Base-by-base conservation (phyloP, 2,797 vertebrate species). In the Clarias laeviceps region DNA sequence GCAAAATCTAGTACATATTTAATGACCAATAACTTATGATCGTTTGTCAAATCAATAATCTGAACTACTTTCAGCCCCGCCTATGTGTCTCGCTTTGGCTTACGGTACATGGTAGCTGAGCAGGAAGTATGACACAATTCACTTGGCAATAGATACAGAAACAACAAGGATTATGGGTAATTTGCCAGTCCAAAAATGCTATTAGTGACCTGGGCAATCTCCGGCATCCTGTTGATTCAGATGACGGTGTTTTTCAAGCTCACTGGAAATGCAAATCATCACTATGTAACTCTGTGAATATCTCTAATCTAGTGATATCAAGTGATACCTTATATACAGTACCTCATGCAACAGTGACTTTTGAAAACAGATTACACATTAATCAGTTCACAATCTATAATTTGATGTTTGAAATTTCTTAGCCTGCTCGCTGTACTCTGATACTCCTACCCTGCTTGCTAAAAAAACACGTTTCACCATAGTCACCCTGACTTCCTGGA, bases 81-180 rank as follows among this genome's bases (percentile, higher is more conserved):
- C 73, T 5, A 24, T 20, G 34, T 14, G 20, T 57, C 17, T 22
- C 4, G 22, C 54, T 20, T 59, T 59, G 56, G 56, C 29, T 34
- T 77, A 56, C 34, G 4, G 34, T 37, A 37, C 74, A 34, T 34
- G 27, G 56, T 27, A 59, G 59, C 74, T 77, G 18, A 54, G 29
- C 54, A 77, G 74, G 56, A 77, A 59, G 29, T 77, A 59, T 59
- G 56, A 34, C 74, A 77, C 27, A 59, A 56, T 56, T 59, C 74
- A 34, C 24, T 59, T 77, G 18, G 56, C 29, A 14, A 5, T 37
- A 20, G 18, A 24, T 34, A 59, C 11, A 74, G 24, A 14, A 78
- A 37, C 32, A 78, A 37, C 76, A 61, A 32, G 50, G 50, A 76
- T 57, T 76, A n/a, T 29, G 73, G 20, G 76, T 61, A 78, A 78